These are phyloP conservation scores for Cynopterus sphinx DNA, from an alignment of 2,797 vertebrate species.

Conservation along the genomic window DNA sequence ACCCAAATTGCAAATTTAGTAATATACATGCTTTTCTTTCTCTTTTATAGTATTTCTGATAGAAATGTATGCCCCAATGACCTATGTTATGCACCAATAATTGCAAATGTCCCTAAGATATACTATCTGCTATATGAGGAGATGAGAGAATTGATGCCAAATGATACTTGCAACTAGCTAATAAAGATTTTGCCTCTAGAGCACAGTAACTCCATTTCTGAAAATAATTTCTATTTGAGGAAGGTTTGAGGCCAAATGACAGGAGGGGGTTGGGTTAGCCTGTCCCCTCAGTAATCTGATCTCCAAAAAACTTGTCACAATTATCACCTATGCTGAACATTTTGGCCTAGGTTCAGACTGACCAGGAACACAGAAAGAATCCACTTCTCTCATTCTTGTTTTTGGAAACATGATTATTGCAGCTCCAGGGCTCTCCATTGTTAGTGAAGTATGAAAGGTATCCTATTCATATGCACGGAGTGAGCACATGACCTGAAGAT, in stretches of 20 bases:
- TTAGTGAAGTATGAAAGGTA: background rate
- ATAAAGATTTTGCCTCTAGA: slow-evolving; percentile 16
- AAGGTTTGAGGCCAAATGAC: background rate
- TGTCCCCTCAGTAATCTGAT: slow-evolving; percentile 31
- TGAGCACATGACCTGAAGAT: background rate
- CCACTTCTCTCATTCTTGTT: background rate
- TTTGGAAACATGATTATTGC: background rate
- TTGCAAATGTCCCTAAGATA: background rate
- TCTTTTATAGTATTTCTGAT: background rate
- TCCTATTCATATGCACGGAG: background rate
- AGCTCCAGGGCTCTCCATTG: background rate
- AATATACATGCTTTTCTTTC: background rate
- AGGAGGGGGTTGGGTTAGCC: background rate
- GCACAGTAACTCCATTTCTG: slow-evolving; percentile 1
- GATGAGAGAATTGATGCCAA: background rate
- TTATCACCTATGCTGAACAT: slow-evolving; percentile 47
- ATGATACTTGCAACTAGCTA: background rate
- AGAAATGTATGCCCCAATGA: background rate
- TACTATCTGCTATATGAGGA: background rate
- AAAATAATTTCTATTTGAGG: slow-evolving; percentile 71
- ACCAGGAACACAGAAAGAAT: background rate
- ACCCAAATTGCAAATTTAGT: background rate
- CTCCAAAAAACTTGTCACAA: slow-evolving; percentile 49
- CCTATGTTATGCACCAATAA: background rate
- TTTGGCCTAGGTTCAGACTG: slow-evolving; percentile 10